These are phyloP conservation scores for Thera britannica DNA, from an alignment of 2,888 invertebrate species.

Conservation along the genomic window DNA sequence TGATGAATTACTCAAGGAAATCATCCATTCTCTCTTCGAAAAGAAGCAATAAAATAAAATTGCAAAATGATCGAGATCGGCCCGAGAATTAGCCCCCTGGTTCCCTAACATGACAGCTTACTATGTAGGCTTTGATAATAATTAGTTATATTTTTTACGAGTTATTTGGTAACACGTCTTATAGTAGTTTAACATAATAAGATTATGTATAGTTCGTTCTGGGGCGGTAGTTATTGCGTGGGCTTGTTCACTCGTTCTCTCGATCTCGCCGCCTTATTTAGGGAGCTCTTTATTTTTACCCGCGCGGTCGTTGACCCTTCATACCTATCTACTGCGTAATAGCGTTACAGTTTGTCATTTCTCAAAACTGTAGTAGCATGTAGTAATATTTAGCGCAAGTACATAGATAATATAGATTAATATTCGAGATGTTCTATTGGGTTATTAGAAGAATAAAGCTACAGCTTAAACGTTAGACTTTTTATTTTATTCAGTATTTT, in stretches of 20 bases:
- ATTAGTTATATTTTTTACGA: neutral
- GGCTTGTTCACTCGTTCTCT: conserved; percentile 36
- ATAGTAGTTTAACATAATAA: neutral
- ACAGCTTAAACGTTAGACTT: too few relatives aligned
- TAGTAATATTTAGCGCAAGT: too few relatives aligned
- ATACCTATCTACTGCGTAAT: conserved; percentile 38
- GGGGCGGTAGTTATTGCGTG: conserved; percentile 17
- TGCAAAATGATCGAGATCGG: too few relatives aligned
- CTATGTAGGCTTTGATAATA: too few relatives aligned
- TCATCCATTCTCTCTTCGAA: too few relatives aligned
- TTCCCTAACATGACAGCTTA: too few relatives aligned
- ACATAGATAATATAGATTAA: too few relatives aligned
- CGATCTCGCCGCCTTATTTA: conserved; percentile 50
- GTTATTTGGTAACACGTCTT: neutral
- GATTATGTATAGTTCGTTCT: neutral
- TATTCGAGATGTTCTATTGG: neutral
- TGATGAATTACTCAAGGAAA: too few relatives aligned
- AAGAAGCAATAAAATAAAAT: too few relatives aligned
- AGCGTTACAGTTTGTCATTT: conserved; percentile 5
- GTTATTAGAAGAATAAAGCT: too few relatives aligned
- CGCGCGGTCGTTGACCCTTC: conserved; percentile 60
- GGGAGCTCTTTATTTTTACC: conserved; percentile 68
- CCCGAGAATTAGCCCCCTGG: too few relatives aligned
- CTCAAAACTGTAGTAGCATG: neutral
- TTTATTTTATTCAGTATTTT: too few relatives aligned